phyloP scores from a whole-genome alignment of 2,797 vertebrate genomes.

The Tiaroga cobitis region DNA sequence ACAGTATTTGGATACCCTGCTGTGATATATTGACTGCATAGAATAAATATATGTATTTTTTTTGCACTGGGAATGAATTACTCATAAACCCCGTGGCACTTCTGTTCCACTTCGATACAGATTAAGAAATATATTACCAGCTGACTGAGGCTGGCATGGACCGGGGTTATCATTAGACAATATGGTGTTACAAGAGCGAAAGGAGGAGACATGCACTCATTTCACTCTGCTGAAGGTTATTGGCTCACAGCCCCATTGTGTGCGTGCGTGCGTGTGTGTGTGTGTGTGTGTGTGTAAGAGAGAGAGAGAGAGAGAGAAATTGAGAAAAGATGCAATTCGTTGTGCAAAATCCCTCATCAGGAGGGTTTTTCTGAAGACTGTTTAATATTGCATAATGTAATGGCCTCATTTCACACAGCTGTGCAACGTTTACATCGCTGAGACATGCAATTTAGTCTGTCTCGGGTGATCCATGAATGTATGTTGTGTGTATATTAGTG shows the following conservation, averaged over 20 bases:
- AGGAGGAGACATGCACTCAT: neutral
- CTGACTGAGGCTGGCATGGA: conserved; percentile 35
- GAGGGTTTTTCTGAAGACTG: neutral
- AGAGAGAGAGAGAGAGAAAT: neutral
- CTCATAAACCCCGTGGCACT: neutral
- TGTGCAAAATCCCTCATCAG: conserved; percentile 23
- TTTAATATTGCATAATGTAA: conserved; percentile 23
- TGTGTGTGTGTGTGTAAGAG: too few relatives aligned
- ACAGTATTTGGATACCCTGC: neutral
- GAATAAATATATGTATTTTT: neutral
- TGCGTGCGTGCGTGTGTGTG: conserved; percentile 5
- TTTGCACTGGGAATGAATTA: conserved; percentile 10
- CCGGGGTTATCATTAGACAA: conserved; percentile 45
- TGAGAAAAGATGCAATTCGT: neutral
- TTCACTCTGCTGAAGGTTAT: conserved; percentile 37
- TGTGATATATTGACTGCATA: neutral
- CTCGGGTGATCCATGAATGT: conserved; percentile 7
- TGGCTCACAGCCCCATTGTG: conserved; percentile 20
- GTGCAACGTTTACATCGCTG: conserved; percentile 10
- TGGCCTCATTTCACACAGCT: conserved; percentile 14
- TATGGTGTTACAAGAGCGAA: conserved; percentile 24
- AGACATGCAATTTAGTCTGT: neutral
- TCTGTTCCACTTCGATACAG: conserved; percentile 26
- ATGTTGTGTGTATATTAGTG: conserved; percentile 32
- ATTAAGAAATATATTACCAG: conserved; percentile 42